Evolutionary conservation across 2,797 vertebrate genomes (phyloP).

Genomic region (Melanotaenia maccullochi): DNA sequence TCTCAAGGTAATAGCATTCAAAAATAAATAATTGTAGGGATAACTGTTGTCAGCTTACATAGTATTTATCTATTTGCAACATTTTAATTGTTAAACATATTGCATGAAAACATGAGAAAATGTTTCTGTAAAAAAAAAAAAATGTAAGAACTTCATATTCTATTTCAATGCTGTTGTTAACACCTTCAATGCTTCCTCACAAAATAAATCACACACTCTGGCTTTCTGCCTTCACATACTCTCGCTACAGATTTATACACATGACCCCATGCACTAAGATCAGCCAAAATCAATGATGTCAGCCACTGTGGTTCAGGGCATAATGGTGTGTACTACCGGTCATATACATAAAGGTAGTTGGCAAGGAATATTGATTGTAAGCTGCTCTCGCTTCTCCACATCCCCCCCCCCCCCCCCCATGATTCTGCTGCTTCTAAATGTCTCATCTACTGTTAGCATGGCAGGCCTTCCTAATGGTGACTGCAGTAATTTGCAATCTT

Average conservation of each 20-base stretch:
- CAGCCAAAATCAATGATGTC: constrained; percentile 65
- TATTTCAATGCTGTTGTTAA: constrained; percentile 6
- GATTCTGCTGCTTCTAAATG: constrained; percentile 56
- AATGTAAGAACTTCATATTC: constrained; percentile 13
- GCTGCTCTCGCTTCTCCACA: constrained; percentile 52
- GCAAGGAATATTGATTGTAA: constrained; percentile 70
- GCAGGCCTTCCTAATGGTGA: constrained; percentile 59
- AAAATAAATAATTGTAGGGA: no score
- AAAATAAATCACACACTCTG: constrained; percentile 18
- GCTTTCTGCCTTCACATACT: neutral
- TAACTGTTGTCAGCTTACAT: no score
- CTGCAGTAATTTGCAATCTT: constrained; percentile 62
- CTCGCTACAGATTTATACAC: constrained; percentile 20
- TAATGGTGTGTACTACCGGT: constrained; percentile 55
- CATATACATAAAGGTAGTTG: constrained; percentile 65
- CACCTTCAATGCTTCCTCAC: constrained; percentile 25
- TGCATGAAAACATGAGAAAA: no score
- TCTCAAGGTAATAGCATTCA: no score
- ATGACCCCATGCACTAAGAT: constrained; percentile 43
- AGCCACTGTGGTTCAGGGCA: constrained; percentile 38
- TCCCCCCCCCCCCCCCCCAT: constrained; percentile 48
- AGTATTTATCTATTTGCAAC: no score
- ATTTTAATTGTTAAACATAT: no score
- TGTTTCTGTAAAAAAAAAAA: neutral
- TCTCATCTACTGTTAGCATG: constrained; percentile 60